phyloP scores from a whole-genome alignment of 2,797 vertebrate genomes.

The Alfaro cultratus region DNA sequence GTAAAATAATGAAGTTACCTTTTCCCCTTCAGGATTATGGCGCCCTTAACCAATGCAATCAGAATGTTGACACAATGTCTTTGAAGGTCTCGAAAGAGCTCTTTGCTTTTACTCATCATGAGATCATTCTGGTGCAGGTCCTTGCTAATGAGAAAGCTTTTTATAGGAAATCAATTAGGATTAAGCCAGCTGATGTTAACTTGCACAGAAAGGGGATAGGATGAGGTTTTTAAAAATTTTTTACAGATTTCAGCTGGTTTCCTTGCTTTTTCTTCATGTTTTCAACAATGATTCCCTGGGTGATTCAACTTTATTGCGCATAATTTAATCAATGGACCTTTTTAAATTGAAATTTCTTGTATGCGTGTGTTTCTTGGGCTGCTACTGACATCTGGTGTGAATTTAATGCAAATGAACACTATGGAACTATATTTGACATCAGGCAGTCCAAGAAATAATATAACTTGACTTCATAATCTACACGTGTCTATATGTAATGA shows the following conservation, averaged over 20 bases:
- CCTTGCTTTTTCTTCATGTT: neutral
- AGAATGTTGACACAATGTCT: neutral
- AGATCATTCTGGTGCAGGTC: neutral
- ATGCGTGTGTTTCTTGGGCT: neutral
- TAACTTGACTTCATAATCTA: constrained; percentile 3
- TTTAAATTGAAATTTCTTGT: neutral
- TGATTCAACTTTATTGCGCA: neutral
- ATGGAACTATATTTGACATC: neutral
- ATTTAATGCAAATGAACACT: neutral
- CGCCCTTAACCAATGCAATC: neutral
- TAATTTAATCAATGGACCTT: neutral
- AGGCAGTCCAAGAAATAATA: neutral
- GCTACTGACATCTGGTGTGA: neutral
- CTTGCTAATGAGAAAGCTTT: neutral
- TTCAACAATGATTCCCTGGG: neutral
- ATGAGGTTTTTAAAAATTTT: neutral
- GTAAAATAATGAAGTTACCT: neutral
- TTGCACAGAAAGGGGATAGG: neutral
- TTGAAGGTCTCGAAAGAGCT: neutral
- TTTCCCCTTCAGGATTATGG: neutral
- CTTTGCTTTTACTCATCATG: neutral
- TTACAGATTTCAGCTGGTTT: neutral
- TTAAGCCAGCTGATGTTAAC: neutral
- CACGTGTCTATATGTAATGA: neutral
- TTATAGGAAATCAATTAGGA: neutral